Evolutionary conservation across 1,140 invertebrate genomes (phyloP), one percentile per base, ranked within the genome.

Genomic region (Varroa destructor): DNA sequence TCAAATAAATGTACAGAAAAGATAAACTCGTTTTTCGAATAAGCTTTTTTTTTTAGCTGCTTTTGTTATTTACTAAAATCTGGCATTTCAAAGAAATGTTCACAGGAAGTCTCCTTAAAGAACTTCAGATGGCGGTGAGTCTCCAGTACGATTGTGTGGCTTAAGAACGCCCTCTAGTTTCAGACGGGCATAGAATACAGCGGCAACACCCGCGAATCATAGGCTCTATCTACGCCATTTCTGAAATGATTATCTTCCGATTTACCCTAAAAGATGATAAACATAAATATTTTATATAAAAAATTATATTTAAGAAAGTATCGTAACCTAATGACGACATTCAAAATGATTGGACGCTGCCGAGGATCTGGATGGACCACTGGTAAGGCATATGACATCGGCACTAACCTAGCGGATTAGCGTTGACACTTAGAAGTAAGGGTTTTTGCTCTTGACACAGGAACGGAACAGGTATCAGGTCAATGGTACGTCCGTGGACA

Each of bases 331-430:
- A 25, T 25, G 25, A 25, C 25, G 25, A 25, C 25, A 25, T 25
- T 25, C 57, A 58, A 58, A 5, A 12, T 51, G 46, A 67, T 67
- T 40, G 14, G 12, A 12, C 46, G 14, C 61, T 14, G 46, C 14
- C 61, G 36, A 67, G 61, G 61, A 14, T 67, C 61, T 8, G 61
- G 61, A 37, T 67, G 61, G 61, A 67, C 61, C 12, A 43, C 61
- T 43, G 61, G 61, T 67, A 67, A 67, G 61, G 12, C 40, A 2
- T 40, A 37, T 1, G 37, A 40, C 12, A 67, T 43, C 42, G 57
- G 6, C 4, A 4, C 57, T 58, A 4, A 37, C 12, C 57, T 4
- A 25, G 55, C n/a, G 55, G 10, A 12, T 56, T 56, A 12, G 10
- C 55, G 55, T 12, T 56, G 10, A n/a, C n/a, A 12, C n/a, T 56